Percentiles rank a stretch among this genome's conserved stretches.
Evolutionary conservation across 2,888 invertebrate species (phyloP).

Genomic region (Caenorhabditis uteleia): DNA sequence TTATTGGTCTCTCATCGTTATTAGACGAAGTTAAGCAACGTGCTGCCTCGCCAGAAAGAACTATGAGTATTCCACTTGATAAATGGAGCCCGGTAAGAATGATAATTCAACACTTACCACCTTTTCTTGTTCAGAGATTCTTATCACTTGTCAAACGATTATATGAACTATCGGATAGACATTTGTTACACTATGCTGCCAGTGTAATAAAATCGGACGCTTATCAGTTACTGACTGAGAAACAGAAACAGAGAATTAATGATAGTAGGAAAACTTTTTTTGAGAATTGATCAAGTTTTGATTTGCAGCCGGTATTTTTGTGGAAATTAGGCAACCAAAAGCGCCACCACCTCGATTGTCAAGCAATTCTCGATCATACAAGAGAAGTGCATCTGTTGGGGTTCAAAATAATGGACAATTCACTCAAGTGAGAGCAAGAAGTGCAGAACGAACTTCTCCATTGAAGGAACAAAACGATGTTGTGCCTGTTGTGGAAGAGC

Average conservation of each 20-base stretch:
- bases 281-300: not conserved
- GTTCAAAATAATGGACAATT: slow-evolving; percentile 33
- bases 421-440: slow-evolving; percentile 41
- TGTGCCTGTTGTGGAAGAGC: slow-evolving; percentile 2
- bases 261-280: slow-evolving; percentile 59
- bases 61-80: slow-evolving; percentile 43
- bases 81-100: slow-evolving; percentile 57
- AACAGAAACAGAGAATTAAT: slow-evolving; percentile 68
- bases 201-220: slow-evolving; percentile 68
- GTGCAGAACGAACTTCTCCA: slow-evolving; percentile 39
- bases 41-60: slow-evolving; percentile 31
- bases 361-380: slow-evolving; percentile 67
- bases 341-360: slow-evolving; percentile 70
- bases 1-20: slow-evolving; percentile 69
- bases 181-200: slow-evolving; percentile 78
- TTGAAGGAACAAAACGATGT: too few relatives aligned
- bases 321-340: slow-evolving; percentile 70
- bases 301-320: slow-evolving; percentile 69
- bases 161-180: slow-evolving; percentile 76
- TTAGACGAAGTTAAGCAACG: slow-evolving; percentile 20
- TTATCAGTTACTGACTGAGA: slow-evolving; percentile 64
- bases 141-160: slow-evolving; percentile 53
- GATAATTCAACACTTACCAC: not conserved
- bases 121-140: slow-evolving; percentile 56
- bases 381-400: slow-evolving; percentile 61